A percentile compares a stretch with the other conserved stretches of the same genome.
Evolutionary conservation across 2,888 invertebrate genomes (phyloP).

Genomic region (Ceramica pisi): DNA sequence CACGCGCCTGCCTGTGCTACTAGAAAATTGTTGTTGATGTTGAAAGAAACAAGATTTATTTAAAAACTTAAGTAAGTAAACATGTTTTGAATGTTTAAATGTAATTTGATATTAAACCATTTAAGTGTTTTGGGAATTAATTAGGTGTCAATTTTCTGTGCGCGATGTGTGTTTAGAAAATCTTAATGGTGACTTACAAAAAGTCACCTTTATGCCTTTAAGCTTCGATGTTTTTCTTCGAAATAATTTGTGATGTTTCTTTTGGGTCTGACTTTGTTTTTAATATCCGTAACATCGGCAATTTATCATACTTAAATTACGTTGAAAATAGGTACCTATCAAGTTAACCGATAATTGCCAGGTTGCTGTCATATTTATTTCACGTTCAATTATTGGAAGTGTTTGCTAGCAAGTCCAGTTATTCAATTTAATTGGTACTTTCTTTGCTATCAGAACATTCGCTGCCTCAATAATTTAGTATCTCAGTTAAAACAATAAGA

Average conservation of each 20-base stretch:
- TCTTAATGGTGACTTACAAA: too few species aligned
- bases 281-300: constrained; percentile 26
- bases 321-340: constrained; percentile 19
- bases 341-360: constrained; percentile 19
- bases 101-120: background rate
- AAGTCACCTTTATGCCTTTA: too few species aligned
- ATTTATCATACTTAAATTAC: constrained; percentile 2
- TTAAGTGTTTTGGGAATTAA: constrained; percentile 21
- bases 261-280: constrained; percentile 8
- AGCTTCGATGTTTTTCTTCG: constrained; percentile 17
- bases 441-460: constrained; percentile 37
- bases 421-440: constrained; percentile 41
- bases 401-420: constrained; percentile 5
- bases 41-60: constrained; percentile 29
- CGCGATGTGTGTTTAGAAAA: background rate
- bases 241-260: constrained; percentile 25
- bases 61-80: constrained; percentile 25
- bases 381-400: constrained; percentile 14
- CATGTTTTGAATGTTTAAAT: constrained; percentile 35
- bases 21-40: constrained; percentile 64
- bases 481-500: constrained; percentile 52
- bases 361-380: constrained; percentile 35
- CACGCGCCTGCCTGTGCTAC: constrained; percentile 61
- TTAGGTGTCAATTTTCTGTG: constrained; percentile 28
- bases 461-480: constrained; percentile 49